A percentile compares a stretch with the other conserved stretches of the same genome.
These are phyloP conservation scores for Donacobius atricapilla DNA, from an alignment of 2,113 vertebrate species.

Conservation along the genomic window DNA sequence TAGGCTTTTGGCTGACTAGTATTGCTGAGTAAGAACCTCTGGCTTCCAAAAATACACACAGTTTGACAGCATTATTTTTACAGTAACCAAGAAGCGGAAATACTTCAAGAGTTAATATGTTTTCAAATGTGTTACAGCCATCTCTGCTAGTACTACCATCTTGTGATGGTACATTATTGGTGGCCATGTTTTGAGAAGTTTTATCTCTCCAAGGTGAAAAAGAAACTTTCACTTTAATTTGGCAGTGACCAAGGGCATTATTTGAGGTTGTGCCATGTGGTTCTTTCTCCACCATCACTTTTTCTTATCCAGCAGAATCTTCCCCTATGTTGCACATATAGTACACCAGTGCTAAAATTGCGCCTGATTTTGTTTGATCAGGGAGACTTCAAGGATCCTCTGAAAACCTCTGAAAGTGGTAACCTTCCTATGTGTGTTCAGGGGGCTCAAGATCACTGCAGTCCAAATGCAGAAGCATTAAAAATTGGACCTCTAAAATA, in stretches of 20 bases:
- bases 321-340: not conserved
- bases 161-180: not conserved
- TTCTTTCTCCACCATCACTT: not conserved
- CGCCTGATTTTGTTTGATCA: not conserved
- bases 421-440: not conserved
- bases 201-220: not conserved
- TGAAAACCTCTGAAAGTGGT: not conserved
- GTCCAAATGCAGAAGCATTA: not conserved
- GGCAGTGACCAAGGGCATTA: not conserved
- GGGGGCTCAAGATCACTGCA: not conserved
- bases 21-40: not conserved
- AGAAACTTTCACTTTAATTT: not conserved
- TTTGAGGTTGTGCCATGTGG: not conserved
- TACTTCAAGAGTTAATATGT: not conserved
- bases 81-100: not conserved
- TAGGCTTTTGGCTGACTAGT: not conserved
- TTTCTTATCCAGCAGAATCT: not conserved
- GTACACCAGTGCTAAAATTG: not conserved
- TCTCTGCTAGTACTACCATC: not conserved
- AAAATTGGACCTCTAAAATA: not conserved
- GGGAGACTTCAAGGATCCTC: not conserved
- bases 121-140: not conserved
- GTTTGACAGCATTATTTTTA: not conserved
- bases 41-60: not conserved
- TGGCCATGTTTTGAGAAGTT: not conserved